Base-by-base conservation (phyloP, 2,888 invertebrate species). In the Eilema caniola region DNA sequence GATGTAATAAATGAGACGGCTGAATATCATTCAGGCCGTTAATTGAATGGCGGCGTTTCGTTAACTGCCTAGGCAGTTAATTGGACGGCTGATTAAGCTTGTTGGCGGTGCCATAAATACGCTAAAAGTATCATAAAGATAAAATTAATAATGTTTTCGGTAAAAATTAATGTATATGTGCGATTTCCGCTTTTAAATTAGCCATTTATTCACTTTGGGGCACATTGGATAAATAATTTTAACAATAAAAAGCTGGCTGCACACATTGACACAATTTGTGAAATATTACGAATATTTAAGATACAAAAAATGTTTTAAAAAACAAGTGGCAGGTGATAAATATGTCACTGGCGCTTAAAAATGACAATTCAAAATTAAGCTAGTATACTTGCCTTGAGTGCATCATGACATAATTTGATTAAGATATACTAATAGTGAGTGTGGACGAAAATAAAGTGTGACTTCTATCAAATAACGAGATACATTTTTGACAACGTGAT, bases 41-140 rank as follows among this genome's bases (percentile, higher is more conserved):
- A n/a, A n/a, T n/a, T n/a, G n/a, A n/a, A n/a, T n/a, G n/a, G n/a
- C n/a, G n/a, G n/a, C n/a, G n/a, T n/a, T n/a, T n/a, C n/a, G n/a
- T n/a, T n/a, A n/a, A n/a, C n/a, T n/a, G n/a, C n/a, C n/a, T n/a
- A n/a, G n/a, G n/a, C n/a, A n/a, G n/a, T n/a, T n/a, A n/a, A n/a
- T n/a, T n/a, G n/a, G n/a, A n/a, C n/a, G n/a, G n/a, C n/a, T 47
- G 47, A 47, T 47, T 47, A 47, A 47, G n/a, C n/a, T n/a, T n/a
- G n/a, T n/a, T n/a, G n/a, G n/a, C n/a, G n/a, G n/a, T n/a, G n/a
- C 47, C 5, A 20, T 47, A 20, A 4, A 20, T 53, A 53, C 53
- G 20, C 53, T 53, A 59, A 59, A 25, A 25, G 59, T 25, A n/a
- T 53, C 53, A 53, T 53, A 53, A 53, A 53, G 53, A 53, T 53